Base-by-base conservation (phyloP, 2,888 invertebrate genomes). In the Ochlodes sylvanus region DNA sequence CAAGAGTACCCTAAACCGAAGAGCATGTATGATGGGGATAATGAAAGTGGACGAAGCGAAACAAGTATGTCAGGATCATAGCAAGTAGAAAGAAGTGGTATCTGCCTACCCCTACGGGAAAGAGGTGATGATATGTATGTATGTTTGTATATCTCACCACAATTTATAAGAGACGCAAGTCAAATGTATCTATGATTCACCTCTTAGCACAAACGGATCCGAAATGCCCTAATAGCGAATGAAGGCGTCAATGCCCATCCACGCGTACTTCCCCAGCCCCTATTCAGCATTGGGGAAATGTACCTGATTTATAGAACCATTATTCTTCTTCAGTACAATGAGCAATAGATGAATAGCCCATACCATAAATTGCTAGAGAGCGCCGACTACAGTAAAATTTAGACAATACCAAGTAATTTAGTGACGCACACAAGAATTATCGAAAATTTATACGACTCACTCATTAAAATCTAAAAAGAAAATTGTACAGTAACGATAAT, bases 241-340 rank as follows among this genome's bases (percentile, higher is more conserved):
- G 38, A 44, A 27, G 19, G 58, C 27, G 54, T 17, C 63, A 63
- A 21, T 15, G 6, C 5, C 27, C 41, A 58, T 58, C 57, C 5
- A 38, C 5, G 42, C 42, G n/a, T 42, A 42, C 65, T 27, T 65
- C 41, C 17, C 42, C 58, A 41, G 38, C 61, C 67, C 61, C 52
- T 44, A 66, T 57, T 66, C 55, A 61, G 55, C 38, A 17, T 12
- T 44, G 64, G 44, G 52, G 54, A 67, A 67, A 55, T 67, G 55
- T 17, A 34, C 15, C 44, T 67, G 67, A 67, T 67, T 67, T 67
- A 67, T 66, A 54, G 61, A 52, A 47, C 61, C 61, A 67, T 67
- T 55, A 67, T 61, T 67, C 67, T 67, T 67, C 60, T 67, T 67
- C 67, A 67, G 61, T 61, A 55, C 61, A 67, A 61, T 61, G 67